Evolutionary conservation across 2,888 invertebrate species (phyloP).

Genomic region (Caenorhabditis sp.): DNA sequence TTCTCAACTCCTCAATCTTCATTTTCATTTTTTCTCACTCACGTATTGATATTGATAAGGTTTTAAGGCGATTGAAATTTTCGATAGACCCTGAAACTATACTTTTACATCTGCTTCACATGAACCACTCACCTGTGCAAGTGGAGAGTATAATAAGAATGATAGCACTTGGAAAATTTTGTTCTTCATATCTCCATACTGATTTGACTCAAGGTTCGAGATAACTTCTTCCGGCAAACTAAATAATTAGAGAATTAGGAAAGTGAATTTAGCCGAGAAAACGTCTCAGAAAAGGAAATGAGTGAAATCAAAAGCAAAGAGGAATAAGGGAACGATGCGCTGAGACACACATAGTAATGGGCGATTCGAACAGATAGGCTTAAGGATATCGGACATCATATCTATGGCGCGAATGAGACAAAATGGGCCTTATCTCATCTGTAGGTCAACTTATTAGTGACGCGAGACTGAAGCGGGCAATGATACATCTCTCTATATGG

Average conservation of each 20-base stretch:
- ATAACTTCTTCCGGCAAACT: neutral
- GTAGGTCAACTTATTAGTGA: constrained; percentile 61
- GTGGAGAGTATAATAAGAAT: constrained; percentile 5
- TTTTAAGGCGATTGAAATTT: constrained; percentile 50
- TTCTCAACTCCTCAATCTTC: no score
- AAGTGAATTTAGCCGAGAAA: constrained; percentile 18
- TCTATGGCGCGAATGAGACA: constrained; percentile 50
- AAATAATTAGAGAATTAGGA: neutral
- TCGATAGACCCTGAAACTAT: constrained; percentile 48
- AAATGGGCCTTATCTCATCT: constrained; percentile 55
- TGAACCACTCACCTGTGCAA: constrained; percentile 13
- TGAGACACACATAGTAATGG: constrained; percentile 52
- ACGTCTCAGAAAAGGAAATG: constrained; percentile 12
- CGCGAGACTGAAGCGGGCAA: constrained; percentile 35
- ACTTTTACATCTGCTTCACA: neutral
- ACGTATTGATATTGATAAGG: constrained; percentile 64
- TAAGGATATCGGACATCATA: constrained; percentile 39
- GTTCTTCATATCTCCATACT: constrained; percentile 38
- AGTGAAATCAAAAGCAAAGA: constrained; percentile 40
- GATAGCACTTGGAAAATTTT: constrained; percentile 16
- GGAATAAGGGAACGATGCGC: constrained; percentile 17
- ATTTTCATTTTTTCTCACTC: no score
- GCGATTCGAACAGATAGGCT: constrained; percentile 43
- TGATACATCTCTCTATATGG: constrained; percentile 35
- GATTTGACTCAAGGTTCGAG: constrained; percentile 4